phyloP scores from a whole-genome alignment of 1,140 invertebrate species.

The Glossosoma conforme region DNA sequence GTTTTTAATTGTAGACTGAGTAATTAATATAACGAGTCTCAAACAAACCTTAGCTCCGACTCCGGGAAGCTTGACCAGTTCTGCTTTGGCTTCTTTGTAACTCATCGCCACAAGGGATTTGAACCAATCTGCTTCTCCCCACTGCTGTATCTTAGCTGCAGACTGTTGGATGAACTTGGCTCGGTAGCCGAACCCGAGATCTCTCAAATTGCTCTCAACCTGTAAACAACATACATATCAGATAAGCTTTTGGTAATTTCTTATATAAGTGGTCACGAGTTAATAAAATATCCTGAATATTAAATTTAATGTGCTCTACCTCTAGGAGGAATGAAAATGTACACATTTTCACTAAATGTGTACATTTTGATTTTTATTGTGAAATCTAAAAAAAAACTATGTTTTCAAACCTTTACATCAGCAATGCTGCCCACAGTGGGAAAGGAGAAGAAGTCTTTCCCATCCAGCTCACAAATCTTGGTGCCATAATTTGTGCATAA shows the following conservation, averaged over 20 bases:
- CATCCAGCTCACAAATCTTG: slow-evolving; percentile 64
- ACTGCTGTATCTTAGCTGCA: slow-evolving; percentile 60
- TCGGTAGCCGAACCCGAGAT: slow-evolving; percentile 88
- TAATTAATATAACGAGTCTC: no score
- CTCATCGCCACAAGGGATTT: slow-evolving; percentile 57
- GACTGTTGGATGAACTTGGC: slow-evolving; percentile 79
- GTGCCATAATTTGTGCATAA: slow-evolving; percentile 78
- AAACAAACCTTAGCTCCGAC: slow-evolving; percentile 91
- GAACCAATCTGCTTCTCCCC: slow-evolving; percentile 71
- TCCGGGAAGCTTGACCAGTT: slow-evolving; percentile 74
- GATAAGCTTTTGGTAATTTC: no score
- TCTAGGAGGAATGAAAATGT: no score
- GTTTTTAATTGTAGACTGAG: no score
- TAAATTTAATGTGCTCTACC: no score
- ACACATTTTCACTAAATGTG: no score
- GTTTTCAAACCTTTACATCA: slow-evolving; percentile 42
- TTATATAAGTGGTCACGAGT: no score
- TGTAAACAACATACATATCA: slow-evolving; percentile 31
- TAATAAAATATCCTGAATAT: no score
- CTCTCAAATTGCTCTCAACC: slow-evolving; percentile 67
- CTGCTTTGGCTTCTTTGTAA: slow-evolving; percentile 68
- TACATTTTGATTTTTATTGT: no score
- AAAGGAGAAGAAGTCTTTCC: slow-evolving; percentile 70
- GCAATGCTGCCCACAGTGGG: slow-evolving; percentile 67
- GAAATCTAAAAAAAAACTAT: no score